Conservation (phyloP, 2,888 invertebrate species). For the Eurytoma adleriae region DNA sequence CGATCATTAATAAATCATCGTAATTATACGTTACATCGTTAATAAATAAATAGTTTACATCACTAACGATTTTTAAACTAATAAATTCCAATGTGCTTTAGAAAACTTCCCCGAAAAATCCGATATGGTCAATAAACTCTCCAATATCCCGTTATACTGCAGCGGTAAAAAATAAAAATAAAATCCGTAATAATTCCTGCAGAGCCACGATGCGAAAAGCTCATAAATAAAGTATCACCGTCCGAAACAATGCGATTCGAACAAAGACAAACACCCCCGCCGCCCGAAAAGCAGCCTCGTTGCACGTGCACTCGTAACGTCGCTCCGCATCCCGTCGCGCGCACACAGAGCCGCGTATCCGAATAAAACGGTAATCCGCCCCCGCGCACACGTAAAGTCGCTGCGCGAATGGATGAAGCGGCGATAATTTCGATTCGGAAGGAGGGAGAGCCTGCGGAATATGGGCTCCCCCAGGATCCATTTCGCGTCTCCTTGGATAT, state of each 20-base stretch:
- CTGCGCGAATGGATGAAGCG: not conserved
- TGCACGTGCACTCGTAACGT: conserved; percentile 10
- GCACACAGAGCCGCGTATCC: not conserved
- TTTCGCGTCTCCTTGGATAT: conserved; percentile 46
- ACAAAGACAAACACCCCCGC: conserved; percentile 2
- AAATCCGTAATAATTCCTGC: too few species aligned
- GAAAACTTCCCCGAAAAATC: too few species aligned
- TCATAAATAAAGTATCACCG: not conserved
- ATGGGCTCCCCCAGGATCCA: conserved; percentile 16
- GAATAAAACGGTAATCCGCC: not conserved
- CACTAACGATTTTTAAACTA: too few species aligned
- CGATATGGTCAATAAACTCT: too few species aligned
- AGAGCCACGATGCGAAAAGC: too few species aligned
- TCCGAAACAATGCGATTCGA: not conserved
- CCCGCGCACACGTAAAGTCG: not conserved
- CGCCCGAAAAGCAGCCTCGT: not conserved
- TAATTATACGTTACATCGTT: too few species aligned
- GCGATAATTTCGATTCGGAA: conserved; percentile 31
- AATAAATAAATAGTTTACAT: too few species aligned
- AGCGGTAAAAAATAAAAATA: too few species aligned
- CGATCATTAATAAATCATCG: too few species aligned
- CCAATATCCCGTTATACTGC: too few species aligned
- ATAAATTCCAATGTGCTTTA: too few species aligned
- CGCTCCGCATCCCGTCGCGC: not conserved
- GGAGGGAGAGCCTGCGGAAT: not conserved